Evolutionary conservation across 1,140 invertebrate species (phyloP).

Genomic region (Macrostomum lignano): DNA sequence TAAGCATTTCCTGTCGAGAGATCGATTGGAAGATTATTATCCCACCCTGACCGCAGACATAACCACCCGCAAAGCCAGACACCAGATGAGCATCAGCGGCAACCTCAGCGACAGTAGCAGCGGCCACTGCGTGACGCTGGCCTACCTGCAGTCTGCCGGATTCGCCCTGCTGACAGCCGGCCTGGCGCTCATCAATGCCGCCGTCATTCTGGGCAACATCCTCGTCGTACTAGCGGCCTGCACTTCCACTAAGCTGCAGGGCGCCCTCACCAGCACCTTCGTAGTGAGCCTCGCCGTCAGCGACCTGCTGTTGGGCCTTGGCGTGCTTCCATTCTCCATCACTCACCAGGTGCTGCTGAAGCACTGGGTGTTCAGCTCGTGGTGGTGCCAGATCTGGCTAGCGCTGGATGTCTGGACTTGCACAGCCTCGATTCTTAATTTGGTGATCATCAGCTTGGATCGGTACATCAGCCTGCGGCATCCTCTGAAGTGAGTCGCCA

Average conservation of each 20-base stretch:
- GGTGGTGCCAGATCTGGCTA: constrained; percentile 26
- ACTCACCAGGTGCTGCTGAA: constrained; percentile 13
- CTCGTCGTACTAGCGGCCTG: constrained; percentile 54
- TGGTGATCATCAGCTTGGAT: constrained; percentile 28
- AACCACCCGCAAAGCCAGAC: no score
- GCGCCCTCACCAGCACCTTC: constrained; percentile 73
- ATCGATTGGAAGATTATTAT: no score
- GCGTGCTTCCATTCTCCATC: constrained; percentile 26
- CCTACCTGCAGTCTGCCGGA: no score
- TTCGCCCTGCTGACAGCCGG: constrained; percentile 10
- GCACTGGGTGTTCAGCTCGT: constrained; percentile 21
- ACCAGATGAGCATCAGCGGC: no score
- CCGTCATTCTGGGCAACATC: constrained; percentile 56
- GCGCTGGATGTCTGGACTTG: constrained; percentile 27
- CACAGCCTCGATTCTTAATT: constrained; percentile 28
- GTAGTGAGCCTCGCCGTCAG: constrained; percentile 70
- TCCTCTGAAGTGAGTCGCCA: no score
- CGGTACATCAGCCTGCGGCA: constrained; percentile 25
- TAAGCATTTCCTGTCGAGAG: no score
- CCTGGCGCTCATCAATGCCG: constrained; percentile 32
- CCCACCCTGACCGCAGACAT: no score
- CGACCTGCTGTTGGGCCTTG: constrained; percentile 39
- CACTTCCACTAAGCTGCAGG: constrained; percentile 46
- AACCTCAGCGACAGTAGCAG: no score
- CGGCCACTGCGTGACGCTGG: no score